These are phyloP conservation scores for Pristionchus fissidentatus DNA, from an alignment of 2,888 invertebrate genomes.

Conservation along the genomic window DNA sequence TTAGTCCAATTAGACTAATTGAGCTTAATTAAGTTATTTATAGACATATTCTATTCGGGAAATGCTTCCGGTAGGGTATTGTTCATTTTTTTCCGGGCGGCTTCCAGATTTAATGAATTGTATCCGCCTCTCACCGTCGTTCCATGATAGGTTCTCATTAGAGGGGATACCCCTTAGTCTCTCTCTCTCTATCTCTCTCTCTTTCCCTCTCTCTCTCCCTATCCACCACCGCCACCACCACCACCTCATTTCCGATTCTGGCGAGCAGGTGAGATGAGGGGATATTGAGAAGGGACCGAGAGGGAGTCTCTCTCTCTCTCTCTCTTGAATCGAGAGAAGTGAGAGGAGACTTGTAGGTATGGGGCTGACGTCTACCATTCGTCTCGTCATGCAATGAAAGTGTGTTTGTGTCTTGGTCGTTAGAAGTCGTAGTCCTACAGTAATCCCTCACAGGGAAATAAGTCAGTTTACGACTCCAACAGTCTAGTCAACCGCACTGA, in stretches of 20 bases:
- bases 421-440: too few relatives aligned
- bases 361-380: conserved; percentile 13
- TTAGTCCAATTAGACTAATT: too few relatives aligned
- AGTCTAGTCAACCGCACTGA: too few relatives aligned
- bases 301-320: not conserved
- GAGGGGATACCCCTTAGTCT: not conserved
- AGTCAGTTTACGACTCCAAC: too few relatives aligned
- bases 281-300: conserved; percentile 22
- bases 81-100: too few relatives aligned
- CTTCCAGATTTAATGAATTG: not conserved
- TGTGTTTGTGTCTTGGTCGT: too few relatives aligned
- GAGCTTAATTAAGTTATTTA: too few relatives aligned
- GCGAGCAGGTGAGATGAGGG: conserved; percentile 9
- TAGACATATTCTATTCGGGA: too few relatives aligned
- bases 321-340: not conserved
- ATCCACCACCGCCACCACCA: not conserved
- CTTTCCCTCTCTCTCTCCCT: conserved; percentile 16
- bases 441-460: too few relatives aligned
- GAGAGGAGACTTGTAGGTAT: not conserved
- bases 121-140: not conserved
- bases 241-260: conserved; percentile 6
- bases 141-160: not conserved
- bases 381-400: conserved; percentile 13
- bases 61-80: too few relatives aligned
- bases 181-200: too few relatives aligned